Evolutionary conservation across 2,113 vertebrate genomes (phyloP), one percentile per base, ranked within the genome.

Genomic region (Myotis brandtii): DNA sequence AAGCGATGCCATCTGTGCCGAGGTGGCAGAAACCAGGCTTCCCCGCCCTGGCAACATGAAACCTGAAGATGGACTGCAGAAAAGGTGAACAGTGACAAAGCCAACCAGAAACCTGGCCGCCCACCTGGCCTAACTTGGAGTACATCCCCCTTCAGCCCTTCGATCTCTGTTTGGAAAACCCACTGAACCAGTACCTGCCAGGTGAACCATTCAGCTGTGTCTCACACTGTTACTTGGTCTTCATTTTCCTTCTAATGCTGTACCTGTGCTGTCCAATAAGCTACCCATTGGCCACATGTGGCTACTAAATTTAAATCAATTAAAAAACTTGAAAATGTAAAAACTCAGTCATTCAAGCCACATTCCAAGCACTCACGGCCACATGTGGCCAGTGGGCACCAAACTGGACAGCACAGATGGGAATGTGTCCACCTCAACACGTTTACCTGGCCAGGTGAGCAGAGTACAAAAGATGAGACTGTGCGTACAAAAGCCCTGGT

Each of bases 31-130:
- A n/a, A 11, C 8, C 27, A 69, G n/a, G 75, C 10, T 66, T 67
- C 79, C n/a, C 1, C 9, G n/a, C 46, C 2, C 40, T 0, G 8
- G 25, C 0, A 16, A 5, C 37, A 0, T 0, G 4, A n/a, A 52
- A 16, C 77, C 17, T 25, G 23, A 52, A 23, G 20, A 5, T 1
- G 5, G 9, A 12, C 7, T 0, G 4, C 50, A 54, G 20, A 32
- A 43, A 10, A 20, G 48, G 64, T 4, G 52, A 10, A 18, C 37
- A 0, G 10, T 1, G 0, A 27, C 32, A 59, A 43, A 59, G 46
- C 69, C 86, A 25, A 17, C 56, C 59, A 5, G 80, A 32, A 67
- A 0, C 21, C 46, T 37, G 23, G 23, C 64, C 18, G 14, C 67
- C 2, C 12, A 4, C 1, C 2, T 0, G 17, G 50, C 59, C 43